Base-by-base conservation (phyloP, 2,113 vertebrate species). In the Rhabdomys dilectus region DNA sequence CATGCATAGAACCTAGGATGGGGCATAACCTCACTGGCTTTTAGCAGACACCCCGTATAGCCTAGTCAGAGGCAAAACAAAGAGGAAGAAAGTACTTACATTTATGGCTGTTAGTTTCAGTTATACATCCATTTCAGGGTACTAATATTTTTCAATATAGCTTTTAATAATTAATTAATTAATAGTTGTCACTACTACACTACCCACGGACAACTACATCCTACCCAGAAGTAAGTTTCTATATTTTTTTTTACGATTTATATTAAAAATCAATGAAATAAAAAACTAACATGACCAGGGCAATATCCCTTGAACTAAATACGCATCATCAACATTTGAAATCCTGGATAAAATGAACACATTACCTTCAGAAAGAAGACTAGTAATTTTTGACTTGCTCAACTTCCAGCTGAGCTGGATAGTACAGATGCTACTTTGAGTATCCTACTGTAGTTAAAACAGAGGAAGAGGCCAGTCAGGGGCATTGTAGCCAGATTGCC, bases 41-140 rank as follows among this genome's bases (percentile, higher is more conserved):
- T 17, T 53, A 86, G 17, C 21, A 78, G 10, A 51, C 7, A 60
- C 0, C 0, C 1, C 34, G 60, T 39, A 88, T 62, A 82, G 31
- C 60, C 60, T 64, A 12, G 5, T 48, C 17, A 56, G 17, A 56
- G 56, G 16, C 13, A 5, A 77, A 45, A 22, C 19, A 76, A 77
- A 34, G 7, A 66, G 1, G 19, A 64, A 7, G 24, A 76, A 53
- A 3, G 0, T 64, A 53, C 5, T 68, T 29, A 13, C 4, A 1
- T 88, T 91, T 81, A 13, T 56, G 17, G 34, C 53, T 62, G 75
- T 88, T 82, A 34, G 10, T 89, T 53, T 29, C 2, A 58, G 31
- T 48, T 73, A 10, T 60, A 77, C 19, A 77, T 77, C 17, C n/a
- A 91, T 91, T 62, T n/a, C 9, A 60, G 7, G 4, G 68, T 62